Percentiles rank a stretch among this genome's conserved stretches.
Conservation (phyloP, 2,113 vertebrate genomes). For the Brienomyrus longianalis region DNA sequence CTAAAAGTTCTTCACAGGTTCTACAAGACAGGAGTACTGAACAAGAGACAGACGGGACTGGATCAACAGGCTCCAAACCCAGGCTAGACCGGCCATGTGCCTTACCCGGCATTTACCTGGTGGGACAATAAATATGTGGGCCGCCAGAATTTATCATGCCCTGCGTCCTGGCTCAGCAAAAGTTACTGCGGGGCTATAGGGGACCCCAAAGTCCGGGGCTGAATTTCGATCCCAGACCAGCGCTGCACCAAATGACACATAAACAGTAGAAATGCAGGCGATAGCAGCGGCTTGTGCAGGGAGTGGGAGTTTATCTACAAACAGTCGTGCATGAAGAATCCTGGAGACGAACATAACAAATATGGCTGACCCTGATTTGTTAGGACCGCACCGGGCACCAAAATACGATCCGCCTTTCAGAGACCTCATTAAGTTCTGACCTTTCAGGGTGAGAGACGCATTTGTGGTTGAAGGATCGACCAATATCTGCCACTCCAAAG, state of each 20-base stretch:
- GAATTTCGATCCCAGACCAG: background rate
- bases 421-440: background rate
- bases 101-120: background rate
- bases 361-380: background rate
- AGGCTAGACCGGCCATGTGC: background rate
- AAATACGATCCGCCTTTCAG: background rate
- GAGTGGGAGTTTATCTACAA: background rate
- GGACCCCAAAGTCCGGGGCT: background rate
- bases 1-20: background rate
- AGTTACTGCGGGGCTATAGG: background rate
- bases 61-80: background rate
- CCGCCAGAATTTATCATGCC: background rate
- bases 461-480: slow-evolving; percentile 2
- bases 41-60: background rate
- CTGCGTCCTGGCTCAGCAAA: background rate
- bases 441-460: background rate
- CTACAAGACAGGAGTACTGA: too few species aligned
- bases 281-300: background rate
- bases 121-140: background rate
- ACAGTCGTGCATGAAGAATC: background rate
- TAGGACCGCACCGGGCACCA: background rate
- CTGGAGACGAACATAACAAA: background rate
- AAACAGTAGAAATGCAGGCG: background rate
- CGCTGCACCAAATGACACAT: background rate
- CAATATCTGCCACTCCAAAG: slow-evolving; percentile 23